Evolutionary conservation across 2,888 invertebrate genomes (phyloP), one percentile per base, ranked within the genome.

Genomic region (Ichneumoninae sp.): DNA sequence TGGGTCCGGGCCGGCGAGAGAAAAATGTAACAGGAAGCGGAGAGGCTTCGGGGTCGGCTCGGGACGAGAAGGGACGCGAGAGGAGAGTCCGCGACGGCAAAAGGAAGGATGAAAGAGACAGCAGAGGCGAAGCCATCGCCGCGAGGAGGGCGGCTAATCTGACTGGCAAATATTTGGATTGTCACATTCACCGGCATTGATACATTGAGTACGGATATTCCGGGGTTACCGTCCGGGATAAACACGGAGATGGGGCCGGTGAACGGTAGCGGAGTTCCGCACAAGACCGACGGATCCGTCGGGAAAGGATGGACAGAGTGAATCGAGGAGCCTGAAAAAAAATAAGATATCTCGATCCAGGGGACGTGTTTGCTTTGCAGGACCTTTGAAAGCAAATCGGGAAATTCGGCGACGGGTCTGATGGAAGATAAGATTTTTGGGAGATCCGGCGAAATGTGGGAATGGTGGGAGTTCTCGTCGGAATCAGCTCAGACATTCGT

Each of bases 111-210:
- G 50, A 71, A 26, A 71, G 70, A 69, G 65, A 40, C 62, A 82
- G 50, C 60, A 13, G 47, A 68, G 74, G 26, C 47, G 76, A 77
- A 85, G 85, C 78, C 85, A 26, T 80, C 71, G 81, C 80, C 33
- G 57, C 75, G 81, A 85, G 72, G 66, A 81, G 84, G 85, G 71
- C 82, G 89, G 87, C 91, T 93, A 91, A 93, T 93, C 93, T 92
- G 89, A 87, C 90, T 91, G 86, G 90, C 93, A 93, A 93, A 93
- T 93, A 93, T 93, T 93, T 93, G 91, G 93, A 92, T 93, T 92
- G 93, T 93, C 92, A 91, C 89, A 91, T 91, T 92, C 89, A 90
- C 75, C 87, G 91, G 91, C 89, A 91, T 91, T 90, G 92, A 92
- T 92, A 91, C 89, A 90, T 91, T 89, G 90, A 92, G 91, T 91